Base-by-base conservation (phyloP, 2,888 invertebrate species). In the Gryllus longicercus region DNA sequence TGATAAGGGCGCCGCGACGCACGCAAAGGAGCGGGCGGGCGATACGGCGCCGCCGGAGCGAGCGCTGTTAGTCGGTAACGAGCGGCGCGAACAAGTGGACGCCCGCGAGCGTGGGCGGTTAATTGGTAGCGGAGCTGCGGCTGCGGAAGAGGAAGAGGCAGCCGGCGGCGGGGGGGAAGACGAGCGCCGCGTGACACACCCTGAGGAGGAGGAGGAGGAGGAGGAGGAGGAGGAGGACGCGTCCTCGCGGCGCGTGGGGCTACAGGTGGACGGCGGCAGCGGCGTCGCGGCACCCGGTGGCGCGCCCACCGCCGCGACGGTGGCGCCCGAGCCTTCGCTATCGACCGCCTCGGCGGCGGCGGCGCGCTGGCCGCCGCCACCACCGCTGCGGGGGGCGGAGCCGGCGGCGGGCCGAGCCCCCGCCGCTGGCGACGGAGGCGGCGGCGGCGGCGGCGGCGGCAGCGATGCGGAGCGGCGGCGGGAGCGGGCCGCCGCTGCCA, bases 401-500 rank as follows among this genome's bases (percentile, higher is more conserved):
- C 82, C 80, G 81, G 82, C 78, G 80, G 78, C 81, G 80, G 79
- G 80, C 81, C 81, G 80, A 82, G 78, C 80, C 80, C 81, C 80
- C 82, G 80, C 82, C 80, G 82, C 82, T 82, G 81, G 80, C 82
- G 83, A 78, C 83, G 87, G 87, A 86, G 86, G 86, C 82, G 83
- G 63, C 16, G 63, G 63, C 63, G 63, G 63, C 51, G 51, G 51
- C 51, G 51, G 51, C 51, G 51, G 16, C 11, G 51, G 63, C 38
- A 63, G 63, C 63, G 63, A 63, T 38, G 38, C 38, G 87, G 86
- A 86, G 86, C 82, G 83, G 16, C 16, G 63, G 16, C 16, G 63
- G 63, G 4, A 0, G 63, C 14, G 63, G 12, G 63, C 4, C 5
- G n/a, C 4, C 16, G 63, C 14, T 8, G 38, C 38, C 38, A 10